Evolutionary conservation across 2,113 vertebrate genomes (phyloP).

Genomic region (Myotis davidii): DNA sequence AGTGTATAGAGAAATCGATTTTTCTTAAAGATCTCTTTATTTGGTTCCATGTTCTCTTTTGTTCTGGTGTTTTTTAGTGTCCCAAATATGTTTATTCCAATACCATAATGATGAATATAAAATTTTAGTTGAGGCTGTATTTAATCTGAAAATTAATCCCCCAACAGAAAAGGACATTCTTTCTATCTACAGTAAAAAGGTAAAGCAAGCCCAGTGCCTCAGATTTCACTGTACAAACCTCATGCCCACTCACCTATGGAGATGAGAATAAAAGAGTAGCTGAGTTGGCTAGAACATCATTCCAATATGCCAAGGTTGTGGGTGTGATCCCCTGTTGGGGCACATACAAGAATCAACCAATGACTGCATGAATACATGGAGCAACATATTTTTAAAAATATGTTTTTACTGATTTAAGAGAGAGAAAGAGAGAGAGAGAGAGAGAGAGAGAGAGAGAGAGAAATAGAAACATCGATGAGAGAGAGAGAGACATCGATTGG

Average conservation of each 20-base stretch:
- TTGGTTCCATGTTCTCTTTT: neutral
- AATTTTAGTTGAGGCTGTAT: neutral
- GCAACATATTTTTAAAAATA: too few species aligned
- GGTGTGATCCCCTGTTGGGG: neutral
- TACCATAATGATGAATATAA: neutral
- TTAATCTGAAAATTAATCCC: slow-evolving; percentile 12
- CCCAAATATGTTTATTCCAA: slow-evolving; percentile 27
- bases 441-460: too few species aligned
- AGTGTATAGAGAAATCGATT: neutral
- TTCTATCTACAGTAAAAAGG: neutral
- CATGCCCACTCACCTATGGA: neutral
- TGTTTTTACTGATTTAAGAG: too few species aligned
- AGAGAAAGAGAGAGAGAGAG: too few species aligned
- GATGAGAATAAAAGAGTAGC: neutral
- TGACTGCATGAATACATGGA: neutral
- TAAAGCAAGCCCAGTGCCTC: neutral
- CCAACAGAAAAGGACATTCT: neutral
- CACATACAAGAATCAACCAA: neutral
- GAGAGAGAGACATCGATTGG: too few species aligned
- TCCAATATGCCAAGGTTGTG: neutral
- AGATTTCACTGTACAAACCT: neutral
- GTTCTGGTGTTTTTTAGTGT: slow-evolving; percentile 41
- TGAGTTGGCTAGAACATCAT: neutral
- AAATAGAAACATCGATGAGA: too few species aligned
- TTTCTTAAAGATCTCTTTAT: neutral